Evolutionary conservation across 2,888 invertebrate genomes (phyloP), one percentile per base, ranked within the genome.

Genomic region (Temnothorax ravouxi): DNA sequence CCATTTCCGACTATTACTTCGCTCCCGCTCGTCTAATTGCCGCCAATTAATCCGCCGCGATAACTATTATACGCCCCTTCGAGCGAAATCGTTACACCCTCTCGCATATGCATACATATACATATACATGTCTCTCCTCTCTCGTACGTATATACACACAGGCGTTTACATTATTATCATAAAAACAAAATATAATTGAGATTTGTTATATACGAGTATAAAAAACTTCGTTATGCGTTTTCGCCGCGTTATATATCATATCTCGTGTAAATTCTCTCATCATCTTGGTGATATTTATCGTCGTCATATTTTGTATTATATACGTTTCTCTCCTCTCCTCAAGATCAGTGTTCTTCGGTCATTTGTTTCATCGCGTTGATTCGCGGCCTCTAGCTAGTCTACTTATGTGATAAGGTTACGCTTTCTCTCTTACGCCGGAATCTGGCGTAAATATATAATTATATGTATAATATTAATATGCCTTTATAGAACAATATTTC

Each of bases 151-250:
- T 82, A 85, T 77, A 69, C 50, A 80, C 76, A 67, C 62, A 76
- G 38, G 69, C 75, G 71, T 77, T 76, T 84, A 74, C 62, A 79
- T 81, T 88, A 91, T 86, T 89, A 88, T 85, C 85, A 87, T 92
- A 89, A 85, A 92, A 93, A 92, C 88, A 91, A 92, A 93, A 92
- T 92, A 91, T 89, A 91, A 93, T 91, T 90, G 89, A 86, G 92
- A 90, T 93, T 92, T 89, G 85, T 91, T 89, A 88, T 92, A 93
- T 93, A 91, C 90, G 92, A 93, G 93, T 93, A 93, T 94, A 94
- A 94, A 80, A 93, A 94, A 93, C 91, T 91, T 91, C 90, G 88
- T 93, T 91, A 90, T 90, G 61, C 90, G 85, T 86, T 75, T 83
- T 74, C 84, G 86, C 71, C 83, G 86, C 85, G 84, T 88, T 76